phyloP scores from a whole-genome alignment of 2,113 vertebrate genomes.

The Himantopus leucocephalus region DNA sequence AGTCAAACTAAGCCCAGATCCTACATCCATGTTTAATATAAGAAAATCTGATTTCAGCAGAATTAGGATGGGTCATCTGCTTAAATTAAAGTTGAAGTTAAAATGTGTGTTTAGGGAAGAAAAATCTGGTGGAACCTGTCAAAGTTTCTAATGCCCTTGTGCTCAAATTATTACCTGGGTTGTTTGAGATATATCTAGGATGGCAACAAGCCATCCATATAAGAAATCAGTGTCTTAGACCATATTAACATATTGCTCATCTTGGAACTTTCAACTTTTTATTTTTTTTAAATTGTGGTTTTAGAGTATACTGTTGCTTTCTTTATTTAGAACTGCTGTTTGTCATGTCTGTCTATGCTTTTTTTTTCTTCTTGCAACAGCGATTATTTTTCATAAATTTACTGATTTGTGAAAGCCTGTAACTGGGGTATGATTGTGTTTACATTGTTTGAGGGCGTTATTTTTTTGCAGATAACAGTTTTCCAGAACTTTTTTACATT shows the following conservation, averaged over 20 bases:
- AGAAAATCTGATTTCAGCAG: not conserved
- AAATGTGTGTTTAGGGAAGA: not conserved
- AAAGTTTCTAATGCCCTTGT: not conserved
- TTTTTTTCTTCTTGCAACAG: not conserved
- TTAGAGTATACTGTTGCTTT: not conserved
- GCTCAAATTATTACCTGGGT: not conserved
- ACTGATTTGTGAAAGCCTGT: not conserved
- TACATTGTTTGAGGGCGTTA: not conserved
- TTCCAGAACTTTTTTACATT: not conserved
- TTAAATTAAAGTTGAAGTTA: not conserved
- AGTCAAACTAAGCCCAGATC: not conserved
- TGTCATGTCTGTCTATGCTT: not conserved
- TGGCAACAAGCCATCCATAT: not conserved
- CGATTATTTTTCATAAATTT: not conserved
- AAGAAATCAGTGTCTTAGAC: not conserved
- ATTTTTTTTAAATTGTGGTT: not conserved
- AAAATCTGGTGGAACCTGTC: not conserved
- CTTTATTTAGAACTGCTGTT: not conserved
- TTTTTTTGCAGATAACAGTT: not conserved
- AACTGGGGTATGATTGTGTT: not conserved
- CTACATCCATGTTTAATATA: not conserved
- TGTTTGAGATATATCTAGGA: not conserved
- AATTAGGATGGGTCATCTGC: not conserved
- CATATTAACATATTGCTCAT: not conserved
- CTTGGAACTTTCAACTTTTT: not conserved